Evolutionary conservation across 2,113 vertebrate genomes (phyloP), one percentile per base, ranked within the genome.

Genomic region (Psilopogon haemacephalus): DNA sequence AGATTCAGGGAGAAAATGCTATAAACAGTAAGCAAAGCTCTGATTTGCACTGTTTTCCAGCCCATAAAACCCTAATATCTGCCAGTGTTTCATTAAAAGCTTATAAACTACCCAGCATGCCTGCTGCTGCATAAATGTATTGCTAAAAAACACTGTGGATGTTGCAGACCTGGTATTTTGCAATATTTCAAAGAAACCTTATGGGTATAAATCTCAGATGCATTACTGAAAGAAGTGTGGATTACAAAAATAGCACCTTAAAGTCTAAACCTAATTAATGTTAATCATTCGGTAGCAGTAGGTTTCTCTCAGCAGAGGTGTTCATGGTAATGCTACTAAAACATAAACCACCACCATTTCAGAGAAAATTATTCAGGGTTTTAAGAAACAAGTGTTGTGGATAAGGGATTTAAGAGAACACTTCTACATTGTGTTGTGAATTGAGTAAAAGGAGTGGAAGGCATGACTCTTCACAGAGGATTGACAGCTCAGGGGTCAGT

Each of bases 41-140:
- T 97, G 95, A 97, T 98, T 97, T 96, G 97, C 90, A 95, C 97
- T 92, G 97, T 97, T 98, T 98, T 98, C 97, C 97, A 97, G 96
- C 63, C 96, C 97, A 98, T 97, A 98, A 97, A 97, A 91, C 84
- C 89, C 96, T 97, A 97, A 97, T 96, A 97, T 94, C 94, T 64
- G 58, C 94, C 81, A 58, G 74, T 4, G 0, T 97, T 96, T 96
- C 96, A 97, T 97, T 98, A 97, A 97, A 95, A 96, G 94, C 93
- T 95, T 96, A 94, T 89, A 78, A 83, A 93, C 89, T 89, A 86
- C 84, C 62, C 79, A 48, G 94, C 93, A 40, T 86, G 97, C 93
- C 93, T 62, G 69, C 84, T 48, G 74, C 44, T 35, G 90, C 93
- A 88, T 76, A 93, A 96, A 94, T 70, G 26, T 88, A 97, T 92